Evolutionary conservation across 2,113 vertebrate species (phyloP).

Genomic region (Candoia aspera): DNA sequence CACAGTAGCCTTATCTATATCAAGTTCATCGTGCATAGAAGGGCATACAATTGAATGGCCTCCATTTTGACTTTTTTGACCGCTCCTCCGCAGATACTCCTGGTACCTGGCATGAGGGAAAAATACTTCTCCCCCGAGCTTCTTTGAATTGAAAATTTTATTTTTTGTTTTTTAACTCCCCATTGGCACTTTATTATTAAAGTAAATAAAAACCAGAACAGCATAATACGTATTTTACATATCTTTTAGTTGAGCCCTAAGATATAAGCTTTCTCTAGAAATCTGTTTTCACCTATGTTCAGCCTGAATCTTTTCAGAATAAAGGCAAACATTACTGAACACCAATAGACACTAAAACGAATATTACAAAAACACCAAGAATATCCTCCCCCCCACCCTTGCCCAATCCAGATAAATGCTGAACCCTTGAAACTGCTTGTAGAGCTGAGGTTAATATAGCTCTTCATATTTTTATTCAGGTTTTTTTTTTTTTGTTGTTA

Average conservation of each 20-base stretch:
- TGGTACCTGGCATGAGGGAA: not conserved
- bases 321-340: not conserved
- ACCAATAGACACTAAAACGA: not conserved
- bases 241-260: not conserved
- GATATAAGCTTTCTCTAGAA: not conserved
- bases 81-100: too few relatives aligned
- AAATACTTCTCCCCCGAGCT: not conserved
- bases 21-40: too few relatives aligned
- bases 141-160: not conserved
- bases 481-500: not conserved
- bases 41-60: too few relatives aligned
- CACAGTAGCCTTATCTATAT: too few relatives aligned
- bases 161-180: not conserved
- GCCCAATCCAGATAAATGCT: not conserved
- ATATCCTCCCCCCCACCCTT: not conserved
- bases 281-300: not conserved
- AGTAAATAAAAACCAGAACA: not conserved
- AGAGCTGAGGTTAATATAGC: too few relatives aligned
- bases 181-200: not conserved
- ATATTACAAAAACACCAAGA: not conserved
- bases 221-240: not conserved
- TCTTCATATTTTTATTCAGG: not conserved
- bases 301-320: not conserved
- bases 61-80: too few relatives aligned
- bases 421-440: not conserved